Base-by-base conservation (phyloP, 2,797 vertebrate genomes). In the Gymnothorax javanicus region DNA sequence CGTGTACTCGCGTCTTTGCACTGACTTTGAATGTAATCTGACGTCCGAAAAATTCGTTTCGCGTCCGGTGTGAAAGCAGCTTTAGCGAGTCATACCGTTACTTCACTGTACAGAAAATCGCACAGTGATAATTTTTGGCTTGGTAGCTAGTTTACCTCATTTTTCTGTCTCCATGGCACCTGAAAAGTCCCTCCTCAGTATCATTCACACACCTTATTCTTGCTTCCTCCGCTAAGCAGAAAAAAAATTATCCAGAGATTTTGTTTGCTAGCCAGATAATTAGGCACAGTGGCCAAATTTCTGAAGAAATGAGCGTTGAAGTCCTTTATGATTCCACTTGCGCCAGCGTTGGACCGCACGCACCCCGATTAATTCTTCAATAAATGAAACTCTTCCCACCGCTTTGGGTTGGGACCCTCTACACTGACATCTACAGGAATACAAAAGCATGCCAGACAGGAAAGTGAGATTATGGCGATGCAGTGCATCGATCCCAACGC, bases 341-440 rank as follows among this genome's bases (percentile, higher is more conserved):
- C 7, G 83, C 13, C n/a, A 8, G 17, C 12, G 82, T 25, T 50
- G 3, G n/a, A 20, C 33, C 43, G 25, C 58, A 60, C 33, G 52
- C 20, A 6, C 54, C 58, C 33, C 33, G n/a, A 15, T 62, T 43
- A 50, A 84, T 84, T 43, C 83, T 84, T 84, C 52, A 84, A 64
- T 43, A 54, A 81, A 81, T 54, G 52, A 56, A 81, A 81, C 67
- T 73, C 52, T 54, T 27, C 23, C 62, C 84, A 85, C 4, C 64
- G 64, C 84, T 73, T 85, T 67, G 57, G 84, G 52, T 71, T 85
- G 57, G 52, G 17, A 75, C 33, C 58, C 67, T 71, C 84, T 69
- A 85, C 84, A 85, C 84, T 75, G 84, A 57, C 84, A 69, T 58
- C 84, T 85, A 85, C 64, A 85, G 84, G 84, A 13, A 25, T 27